Base-by-base conservation (phyloP, 1,140 invertebrate genomes). In the Metopolophium dirhodum region DNA sequence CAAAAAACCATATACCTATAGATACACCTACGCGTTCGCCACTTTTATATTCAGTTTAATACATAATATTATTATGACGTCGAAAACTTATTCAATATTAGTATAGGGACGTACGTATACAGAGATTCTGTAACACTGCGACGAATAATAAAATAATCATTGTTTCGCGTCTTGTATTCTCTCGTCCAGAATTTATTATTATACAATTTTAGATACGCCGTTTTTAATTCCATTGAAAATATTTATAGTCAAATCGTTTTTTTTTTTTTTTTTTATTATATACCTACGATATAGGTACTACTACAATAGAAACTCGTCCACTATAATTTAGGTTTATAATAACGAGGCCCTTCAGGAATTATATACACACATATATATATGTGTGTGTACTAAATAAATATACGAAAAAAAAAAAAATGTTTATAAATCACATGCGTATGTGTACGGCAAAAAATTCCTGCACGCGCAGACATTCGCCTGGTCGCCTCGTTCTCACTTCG, bases 391-490 rank as follows among this genome's bases (percentile, higher is more conserved):
- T 51, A 51, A 51, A 51, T 30, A 68, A 30, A 68, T 68, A 30
- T 9, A 68, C 51, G 22, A 35, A 88, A 35, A 90, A 90, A 90
- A 90, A 57, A 89, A 90, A 37, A 37, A 57, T 37, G 30, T 30
- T 26, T 90, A 90, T 89, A 89, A 54, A 89, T 89, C 49, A 89
- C 49, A 54, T 54, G n/a, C 11, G 54, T 41, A 54, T 30, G 37
- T 47, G 49, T 37, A 89, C 87, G 18, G 54, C 51, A 51, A 93
- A 93, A 93, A 93, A 93, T 93, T 93, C 91, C 91, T 93, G 82
- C 91, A 93, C 91, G 91, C 91, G 91, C 91, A 93, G 91, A 93
- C 91, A 54, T 93, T 93, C 91, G 91, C 90, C 47, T 82, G 30
- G 45, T 61, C 85, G 51, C 41, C 91, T 85, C 49, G 47, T 93